phyloP scores from a whole-genome alignment of 2,113 vertebrate genomes.

The Rhabdornis inornatus region DNA sequence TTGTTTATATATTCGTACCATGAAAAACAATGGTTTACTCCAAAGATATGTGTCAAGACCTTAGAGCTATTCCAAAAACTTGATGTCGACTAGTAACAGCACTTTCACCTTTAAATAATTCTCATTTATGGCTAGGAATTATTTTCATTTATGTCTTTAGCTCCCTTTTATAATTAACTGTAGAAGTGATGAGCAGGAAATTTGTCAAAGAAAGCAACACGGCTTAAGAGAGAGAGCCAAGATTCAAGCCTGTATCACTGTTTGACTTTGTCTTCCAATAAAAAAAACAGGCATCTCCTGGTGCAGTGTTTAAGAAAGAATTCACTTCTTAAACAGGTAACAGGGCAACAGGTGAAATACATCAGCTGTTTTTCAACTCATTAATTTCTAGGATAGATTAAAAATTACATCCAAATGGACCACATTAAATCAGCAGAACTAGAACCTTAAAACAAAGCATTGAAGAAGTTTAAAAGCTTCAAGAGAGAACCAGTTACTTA shows the following conservation, averaged over 20 bases:
- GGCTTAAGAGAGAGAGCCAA: background rate
- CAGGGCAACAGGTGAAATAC: background rate
- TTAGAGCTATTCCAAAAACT: background rate
- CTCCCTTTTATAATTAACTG: background rate
- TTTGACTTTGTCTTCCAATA: background rate
- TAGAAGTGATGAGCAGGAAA: background rate
- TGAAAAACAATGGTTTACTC: background rate
- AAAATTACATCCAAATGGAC: background rate
- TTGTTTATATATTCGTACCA: background rate
- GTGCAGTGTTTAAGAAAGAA: background rate
- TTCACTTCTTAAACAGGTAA: background rate
- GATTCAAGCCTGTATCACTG: background rate
- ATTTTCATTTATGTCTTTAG: background rate
- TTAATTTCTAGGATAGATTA: rapidly evolving
- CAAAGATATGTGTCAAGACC: background rate
- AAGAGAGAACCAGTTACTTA: background rate
- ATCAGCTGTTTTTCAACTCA: background rate
- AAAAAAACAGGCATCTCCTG: background rate
- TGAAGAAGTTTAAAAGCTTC: background rate
- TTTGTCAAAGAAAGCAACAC: background rate
- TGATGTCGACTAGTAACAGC: background rate
- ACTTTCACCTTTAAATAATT: background rate
- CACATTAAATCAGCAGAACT: background rate
- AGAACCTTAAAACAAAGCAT: background rate
- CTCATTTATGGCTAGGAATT: background rate